Percentiles rank a stretch among this genome's conserved stretches.
These are phyloP conservation scores for Drosophila serrata DNA, from an alignment of 1,140 invertebrate species.

Conservation along the genomic window DNA sequence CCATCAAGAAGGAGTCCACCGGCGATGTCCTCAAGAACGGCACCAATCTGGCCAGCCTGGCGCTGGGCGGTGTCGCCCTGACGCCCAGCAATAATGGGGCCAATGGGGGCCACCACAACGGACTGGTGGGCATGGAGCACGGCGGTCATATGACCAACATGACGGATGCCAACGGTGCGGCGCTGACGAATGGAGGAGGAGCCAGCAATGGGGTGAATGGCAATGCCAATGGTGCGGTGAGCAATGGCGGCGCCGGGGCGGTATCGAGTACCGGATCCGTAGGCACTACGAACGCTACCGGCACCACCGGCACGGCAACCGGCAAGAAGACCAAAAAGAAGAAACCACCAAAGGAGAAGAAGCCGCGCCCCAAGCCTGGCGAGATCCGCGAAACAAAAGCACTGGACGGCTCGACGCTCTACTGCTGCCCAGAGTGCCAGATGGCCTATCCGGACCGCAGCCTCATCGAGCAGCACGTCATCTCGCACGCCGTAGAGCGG, in stretches of 20 bases:
- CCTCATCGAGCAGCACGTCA: conserved; percentile 92
- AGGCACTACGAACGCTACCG: conserved; percentile 69
- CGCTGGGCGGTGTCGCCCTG: conserved; percentile 76
- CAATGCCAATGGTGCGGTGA: conserved; percentile 67
- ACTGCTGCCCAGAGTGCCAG: conserved; percentile 94
- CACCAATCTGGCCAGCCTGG: conserved; percentile 81
- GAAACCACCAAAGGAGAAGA: conserved; percentile 89
- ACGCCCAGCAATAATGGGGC: conserved; percentile 73
- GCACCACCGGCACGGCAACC: conserved; percentile 82
- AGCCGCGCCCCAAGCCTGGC: conserved; percentile 91
- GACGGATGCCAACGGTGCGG: conserved; percentile 70
- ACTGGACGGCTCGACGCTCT: conserved; percentile 92
- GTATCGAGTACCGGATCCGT: conserved; percentile 72
- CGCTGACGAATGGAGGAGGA: conserved; percentile 61
- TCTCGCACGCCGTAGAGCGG: conserved; percentile 93
- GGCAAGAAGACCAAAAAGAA: conserved; percentile 94
- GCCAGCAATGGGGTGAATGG: conserved; percentile 70
- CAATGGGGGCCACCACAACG: conserved; percentile 70
- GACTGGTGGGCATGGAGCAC: conserved; percentile 77
- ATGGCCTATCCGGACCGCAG: conserved; percentile 94
- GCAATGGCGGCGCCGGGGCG: conserved; percentile 67
- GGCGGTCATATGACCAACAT: conserved; percentile 78
- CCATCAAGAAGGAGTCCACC: conserved; percentile 85
- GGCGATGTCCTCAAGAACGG: conserved; percentile 84
- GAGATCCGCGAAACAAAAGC: conserved; percentile 93